These are phyloP conservation scores for Oscheius sp. DNA, from an alignment of 2,888 invertebrate genomes.

Conservation along the genomic window DNA sequence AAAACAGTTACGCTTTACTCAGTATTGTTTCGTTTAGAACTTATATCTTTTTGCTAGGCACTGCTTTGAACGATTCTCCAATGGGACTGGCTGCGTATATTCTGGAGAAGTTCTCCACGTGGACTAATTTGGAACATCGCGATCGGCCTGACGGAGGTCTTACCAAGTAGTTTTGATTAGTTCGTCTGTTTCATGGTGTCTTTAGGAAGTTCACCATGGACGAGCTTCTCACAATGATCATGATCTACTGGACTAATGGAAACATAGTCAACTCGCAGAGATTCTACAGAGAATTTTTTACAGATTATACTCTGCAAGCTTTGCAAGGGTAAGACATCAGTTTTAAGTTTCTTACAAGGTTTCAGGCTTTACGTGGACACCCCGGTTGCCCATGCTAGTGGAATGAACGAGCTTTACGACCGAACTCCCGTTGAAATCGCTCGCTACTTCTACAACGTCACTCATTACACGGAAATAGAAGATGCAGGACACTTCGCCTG, in stretches of 20 bases:
- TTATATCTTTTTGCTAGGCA: constrained; percentile 76
- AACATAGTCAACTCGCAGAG: constrained; percentile 83
- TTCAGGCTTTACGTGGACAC: constrained; percentile 76
- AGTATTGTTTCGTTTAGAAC: no score
- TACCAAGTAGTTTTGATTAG: constrained; percentile 58
- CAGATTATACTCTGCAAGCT: constrained; percentile 41
- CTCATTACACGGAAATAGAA: constrained; percentile 78
- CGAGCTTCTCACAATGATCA: constrained; percentile 83
- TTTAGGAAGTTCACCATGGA: constrained; percentile 80
- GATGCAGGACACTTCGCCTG: constrained; percentile 88
- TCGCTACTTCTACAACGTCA: constrained; percentile 80
- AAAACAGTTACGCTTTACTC: no score
- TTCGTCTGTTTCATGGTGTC: background rate
- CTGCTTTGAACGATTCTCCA: constrained; percentile 83
- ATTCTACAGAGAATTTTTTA: constrained; percentile 80
- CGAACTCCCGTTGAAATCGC: constrained; percentile 79
- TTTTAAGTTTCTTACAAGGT: background rate
- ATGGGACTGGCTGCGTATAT: constrained; percentile 89
- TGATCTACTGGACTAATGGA: constrained; percentile 84
- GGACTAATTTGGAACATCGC: constrained; percentile 78
- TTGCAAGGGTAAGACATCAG: constrained; percentile 45
- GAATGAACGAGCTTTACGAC: constrained; percentile 81
- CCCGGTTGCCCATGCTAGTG: constrained; percentile 83
- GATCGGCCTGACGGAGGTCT: constrained; percentile 81
- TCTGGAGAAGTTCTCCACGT: constrained; percentile 87